Conservation (phyloP, 1,140 invertebrate species). For the Wiebesia pumilae region DNA sequence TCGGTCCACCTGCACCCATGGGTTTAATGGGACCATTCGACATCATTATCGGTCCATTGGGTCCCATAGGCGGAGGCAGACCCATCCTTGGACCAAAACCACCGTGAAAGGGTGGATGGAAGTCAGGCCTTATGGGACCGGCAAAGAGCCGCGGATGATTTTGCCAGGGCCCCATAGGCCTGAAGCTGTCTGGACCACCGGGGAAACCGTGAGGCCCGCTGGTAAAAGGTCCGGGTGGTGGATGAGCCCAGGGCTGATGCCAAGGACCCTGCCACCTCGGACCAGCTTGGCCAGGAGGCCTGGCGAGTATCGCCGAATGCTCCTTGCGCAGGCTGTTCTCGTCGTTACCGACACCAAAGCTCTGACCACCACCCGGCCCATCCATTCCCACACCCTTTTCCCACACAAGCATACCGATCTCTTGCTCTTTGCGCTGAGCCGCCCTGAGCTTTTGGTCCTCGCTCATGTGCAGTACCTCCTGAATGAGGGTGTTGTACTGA, state of each 20-base stretch:
- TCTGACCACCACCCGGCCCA: neutral
- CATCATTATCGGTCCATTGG: slow-evolving; percentile 65
- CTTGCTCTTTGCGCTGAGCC: slow-evolving; percentile 80
- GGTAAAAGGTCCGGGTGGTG: slow-evolving; percentile 57
- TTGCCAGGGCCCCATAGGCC: slow-evolving; percentile 69
- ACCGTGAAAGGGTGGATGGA: slow-evolving; percentile 61
- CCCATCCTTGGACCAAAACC: slow-evolving; percentile 66
- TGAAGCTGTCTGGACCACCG: slow-evolving; percentile 58
- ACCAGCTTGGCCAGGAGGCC: slow-evolving; percentile 56
- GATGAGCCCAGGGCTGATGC: slow-evolving; percentile 69
- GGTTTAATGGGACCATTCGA: slow-evolving; percentile 68
- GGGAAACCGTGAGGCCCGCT: slow-evolving; percentile 55
- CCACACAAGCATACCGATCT: slow-evolving; percentile 57
- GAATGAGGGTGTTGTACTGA: slow-evolving; percentile 86
- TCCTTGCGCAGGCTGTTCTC: slow-evolving; percentile 41
- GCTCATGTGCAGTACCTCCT: slow-evolving; percentile 85
- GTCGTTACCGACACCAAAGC: slow-evolving; percentile 25
- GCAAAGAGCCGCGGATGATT: slow-evolving; percentile 58
- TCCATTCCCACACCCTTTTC: slow-evolving; percentile 9
- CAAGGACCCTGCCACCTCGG: slow-evolving; percentile 71
- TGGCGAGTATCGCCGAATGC: slow-evolving; percentile 40
- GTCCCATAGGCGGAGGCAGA: slow-evolving; percentile 63
- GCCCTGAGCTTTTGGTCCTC: slow-evolving; percentile 86
- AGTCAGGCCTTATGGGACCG: slow-evolving; percentile 18
- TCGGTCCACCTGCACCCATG: slow-evolving; percentile 20